Conservation (phyloP, 2,113 vertebrate species). For the Indri indri region DNA sequence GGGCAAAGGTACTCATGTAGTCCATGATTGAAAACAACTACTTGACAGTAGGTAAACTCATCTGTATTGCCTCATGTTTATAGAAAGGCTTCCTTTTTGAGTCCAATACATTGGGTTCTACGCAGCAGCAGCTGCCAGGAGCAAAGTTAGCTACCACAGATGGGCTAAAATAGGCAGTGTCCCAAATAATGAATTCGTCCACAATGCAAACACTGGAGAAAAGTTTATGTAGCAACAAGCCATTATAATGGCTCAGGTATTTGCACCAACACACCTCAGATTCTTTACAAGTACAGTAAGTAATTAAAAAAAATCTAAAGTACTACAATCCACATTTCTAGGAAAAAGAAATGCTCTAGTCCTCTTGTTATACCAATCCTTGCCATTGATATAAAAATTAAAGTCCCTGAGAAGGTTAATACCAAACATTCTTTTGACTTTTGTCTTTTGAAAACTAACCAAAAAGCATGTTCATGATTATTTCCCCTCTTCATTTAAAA, state of each 20-base stretch:
- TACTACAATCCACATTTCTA: not conserved
- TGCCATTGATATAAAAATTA: slow-evolving; percentile 19
- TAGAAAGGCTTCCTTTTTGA: slow-evolving; percentile 50
- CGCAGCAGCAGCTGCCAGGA: slow-evolving; percentile 48
- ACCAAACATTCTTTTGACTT: slow-evolving; percentile 34
- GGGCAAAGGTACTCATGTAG: slow-evolving; percentile 55
- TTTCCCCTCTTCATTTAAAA: slow-evolving; percentile 40
- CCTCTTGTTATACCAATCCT: not conserved
- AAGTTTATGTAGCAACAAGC: slow-evolving; percentile 34
- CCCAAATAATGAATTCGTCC: not conserved
- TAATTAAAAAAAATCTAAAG: not conserved
- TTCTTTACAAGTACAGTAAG: not conserved
- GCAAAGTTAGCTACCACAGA: slow-evolving; percentile 74
- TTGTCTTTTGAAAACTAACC: not conserved
- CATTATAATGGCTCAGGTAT: not conserved
- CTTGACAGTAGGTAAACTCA: slow-evolving; percentile 66
- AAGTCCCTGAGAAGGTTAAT: not conserved
- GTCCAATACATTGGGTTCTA: not conserved
- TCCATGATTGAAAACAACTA: slow-evolving; percentile 75
- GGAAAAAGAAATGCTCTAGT: not conserved
- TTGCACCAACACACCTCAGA: not conserved
- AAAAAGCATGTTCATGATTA: not conserved
- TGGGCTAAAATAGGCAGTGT: slow-evolving; percentile 30
- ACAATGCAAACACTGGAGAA: not conserved
- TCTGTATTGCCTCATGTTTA: slow-evolving; percentile 64